phyloP scores from a whole-genome alignment of 2,113 vertebrate species.

The Chroicocephalus ridibundus region DNA sequence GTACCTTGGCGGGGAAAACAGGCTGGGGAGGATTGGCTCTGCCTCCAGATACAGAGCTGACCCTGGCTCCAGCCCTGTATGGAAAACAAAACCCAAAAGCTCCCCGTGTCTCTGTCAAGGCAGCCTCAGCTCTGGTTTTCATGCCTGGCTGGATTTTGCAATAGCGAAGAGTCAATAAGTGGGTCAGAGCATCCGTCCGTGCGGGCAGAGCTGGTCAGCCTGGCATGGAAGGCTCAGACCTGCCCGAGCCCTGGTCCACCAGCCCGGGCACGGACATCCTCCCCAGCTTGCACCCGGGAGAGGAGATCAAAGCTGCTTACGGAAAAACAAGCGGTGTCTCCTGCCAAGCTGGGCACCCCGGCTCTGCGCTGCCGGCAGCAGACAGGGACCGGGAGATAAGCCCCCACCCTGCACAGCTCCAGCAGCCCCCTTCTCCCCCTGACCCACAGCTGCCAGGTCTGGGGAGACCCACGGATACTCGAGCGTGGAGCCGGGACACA shows the following conservation, averaged over 20 bases:
- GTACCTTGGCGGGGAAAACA: rapidly evolving
- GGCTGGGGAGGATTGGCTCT: not conserved
- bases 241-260: not conserved
- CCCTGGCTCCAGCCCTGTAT: rapidly evolving
- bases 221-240: not conserved
- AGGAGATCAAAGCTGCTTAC: rapidly evolving
- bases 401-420: not conserved
- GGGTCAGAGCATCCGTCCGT: constrained; percentile 28
- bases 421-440: not conserved
- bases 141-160: not conserved
- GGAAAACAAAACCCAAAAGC: not conserved
- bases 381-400: not conserved
- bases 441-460: rapidly evolving
- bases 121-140: not conserved
- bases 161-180: not conserved
- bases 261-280: rapidly evolving
- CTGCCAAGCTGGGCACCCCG: not conserved
- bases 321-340: not conserved
- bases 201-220: not conserved
- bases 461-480: rapidly evolving
- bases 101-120: not conserved
- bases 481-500: rapidly evolving
- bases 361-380: not conserved
- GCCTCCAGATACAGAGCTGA: not conserved
- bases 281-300: not conserved